Base-by-base conservation (phyloP, 2,888 invertebrate species). In the Antheraea assamensis region DNA sequence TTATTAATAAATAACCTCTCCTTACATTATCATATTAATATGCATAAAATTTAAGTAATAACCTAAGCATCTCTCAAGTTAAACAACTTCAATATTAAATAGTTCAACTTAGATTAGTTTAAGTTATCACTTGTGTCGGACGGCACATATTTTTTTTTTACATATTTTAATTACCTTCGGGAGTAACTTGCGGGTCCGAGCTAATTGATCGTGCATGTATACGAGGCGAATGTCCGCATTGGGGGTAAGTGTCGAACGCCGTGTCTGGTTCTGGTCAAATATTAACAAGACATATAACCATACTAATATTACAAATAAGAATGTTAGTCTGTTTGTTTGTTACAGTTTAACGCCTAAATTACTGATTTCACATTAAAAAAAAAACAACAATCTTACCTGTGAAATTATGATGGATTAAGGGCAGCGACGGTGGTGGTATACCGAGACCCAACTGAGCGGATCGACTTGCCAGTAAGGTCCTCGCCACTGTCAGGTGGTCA, bases 401-500 rank as follows among this genome's bases (percentile, higher is more conserved):
- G 80, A 98, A 98, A 85, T 96, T 97, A 87, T 98, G 97, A 30
- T 95, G 95, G 58, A 97, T 90, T 2, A 97, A 96, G 4, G 97
- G 96, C 76, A 97, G 90, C 1, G 96, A 92, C 3, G 97, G 97
- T 19, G 96, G 96, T 0, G 96, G 95, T 27, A 98, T 88, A 0
- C 97, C 97, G 72, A 98, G 95, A 52, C 96, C 97, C 74, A 98
- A 93, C 83, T 97, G 96, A 72, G 96, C 96, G 0, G 98, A 97
- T 86, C 97, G 97, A 81, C 97, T 97, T 78, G 98, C 97, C 70
- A 98, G 95, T 77, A 98, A 92, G 74, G 98, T 96, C 72, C 97
- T 96, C 0, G 98, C 98, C 19, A 99, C 97, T 0, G 97, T 97
- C 77, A 98, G 94, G 92, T 98, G 98, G 91, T 99, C 98, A 83